These are phyloP conservation scores for Dryobota labecula DNA, from an alignment of 2,888 invertebrate genomes.

Conservation along the genomic window DNA sequence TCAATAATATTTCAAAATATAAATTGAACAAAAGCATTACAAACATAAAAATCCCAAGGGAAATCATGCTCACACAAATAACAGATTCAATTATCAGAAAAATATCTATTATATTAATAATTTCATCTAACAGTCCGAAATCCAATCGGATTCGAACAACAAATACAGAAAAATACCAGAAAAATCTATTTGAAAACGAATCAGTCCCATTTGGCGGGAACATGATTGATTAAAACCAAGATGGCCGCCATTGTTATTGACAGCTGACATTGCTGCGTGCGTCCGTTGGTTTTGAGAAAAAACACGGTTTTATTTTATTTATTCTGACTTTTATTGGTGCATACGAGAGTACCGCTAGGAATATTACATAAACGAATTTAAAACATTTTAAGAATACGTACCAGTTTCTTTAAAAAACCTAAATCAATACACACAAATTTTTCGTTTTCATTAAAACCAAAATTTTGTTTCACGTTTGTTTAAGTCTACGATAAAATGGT, in stretches of 20 bases:
- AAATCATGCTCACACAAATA: constrained; percentile 18
- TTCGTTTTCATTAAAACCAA: too few relatives aligned
- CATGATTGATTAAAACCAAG: constrained; percentile 73
- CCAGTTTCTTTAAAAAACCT: not conserved
- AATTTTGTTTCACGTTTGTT: not conserved
- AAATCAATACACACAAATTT: not conserved
- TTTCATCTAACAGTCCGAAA: constrained; percentile 28
- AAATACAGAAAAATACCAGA: constrained; percentile 41
- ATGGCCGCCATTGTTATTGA: constrained; percentile 65
- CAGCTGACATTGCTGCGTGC: constrained; percentile 40
- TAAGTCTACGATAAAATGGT: not conserved
- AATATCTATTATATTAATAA: constrained; percentile 30
- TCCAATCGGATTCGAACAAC: constrained; percentile 43
- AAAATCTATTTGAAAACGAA: constrained; percentile 61
- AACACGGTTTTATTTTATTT: constrained; percentile 10
- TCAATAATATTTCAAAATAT: not conserved
- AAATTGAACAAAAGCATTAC: not conserved
- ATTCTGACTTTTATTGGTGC: constrained; percentile 4
- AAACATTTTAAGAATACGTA: not conserved
- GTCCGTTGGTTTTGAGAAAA: constrained; percentile 33
- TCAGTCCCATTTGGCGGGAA: constrained; percentile 60
- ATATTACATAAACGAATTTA: not conserved
- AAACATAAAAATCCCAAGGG: constrained; percentile 22
- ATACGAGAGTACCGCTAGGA: not conserved
- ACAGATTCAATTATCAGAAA: constrained; percentile 22